Base-by-base conservation (phyloP, 1,140 invertebrate genomes). In the Potamilus streckersoni region DNA sequence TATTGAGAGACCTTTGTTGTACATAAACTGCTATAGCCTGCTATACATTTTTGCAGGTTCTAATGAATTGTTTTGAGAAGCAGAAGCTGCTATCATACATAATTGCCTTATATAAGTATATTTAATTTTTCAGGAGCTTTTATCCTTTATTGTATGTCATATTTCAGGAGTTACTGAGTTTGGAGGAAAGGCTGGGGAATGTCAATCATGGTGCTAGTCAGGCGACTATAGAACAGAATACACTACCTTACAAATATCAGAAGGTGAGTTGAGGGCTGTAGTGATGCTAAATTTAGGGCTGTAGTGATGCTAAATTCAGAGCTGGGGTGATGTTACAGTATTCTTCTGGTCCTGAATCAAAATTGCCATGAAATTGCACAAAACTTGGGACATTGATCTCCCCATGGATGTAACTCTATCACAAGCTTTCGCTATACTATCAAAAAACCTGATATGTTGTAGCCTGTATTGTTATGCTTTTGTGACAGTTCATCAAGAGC, bases 161-260 rank as follows among this genome's bases (percentile, higher is more conserved):
- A 49, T 82, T 75, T 20, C 70, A 86, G 84, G 83, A 83, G 58
- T 70, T 83, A 67, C 76, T 83, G 70, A 79, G 74, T 62, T 85
- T 93, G 69, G 92, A 93, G 85, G 87, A 92, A 73, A 86, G 92
- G 76, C 90, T 91, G 64, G 90, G 91, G 72, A 91, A 91, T 76
- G 88, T 92, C 38, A 93, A 91, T 78, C 90, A 93, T 80, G 94
- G 94, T 61, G 94, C 94, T 27, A 92, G 93, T 16, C 93, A 94
- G 82, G 92, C 93, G 65, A 93, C 93, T 71, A 96, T 95, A 79
- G 95, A 96, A 90, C 92, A 93, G 80, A 95, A 95, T 88, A 97
- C 95, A 80, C 94, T 96, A 90, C 94, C 95, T 58, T 95, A 97
- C 86, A 95, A 95, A 86, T 97, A 96, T 86, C 93, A 94, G 88